These are phyloP conservation scores for Calidris pygmaea DNA, from an alignment of 2,113 vertebrate species.

Conservation along the genomic window DNA sequence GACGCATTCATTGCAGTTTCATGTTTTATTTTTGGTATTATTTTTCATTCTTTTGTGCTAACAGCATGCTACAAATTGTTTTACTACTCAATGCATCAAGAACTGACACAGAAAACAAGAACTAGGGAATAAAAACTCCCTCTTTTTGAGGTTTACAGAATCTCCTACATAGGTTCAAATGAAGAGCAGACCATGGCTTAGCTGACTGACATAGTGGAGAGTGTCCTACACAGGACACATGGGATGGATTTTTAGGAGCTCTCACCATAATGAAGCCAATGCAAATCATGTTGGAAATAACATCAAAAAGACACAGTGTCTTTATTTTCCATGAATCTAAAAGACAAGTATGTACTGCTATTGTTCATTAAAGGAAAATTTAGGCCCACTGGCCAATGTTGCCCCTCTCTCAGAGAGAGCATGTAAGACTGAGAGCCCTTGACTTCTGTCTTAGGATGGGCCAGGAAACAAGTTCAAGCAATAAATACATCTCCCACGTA, in stretches of 20 bases:
- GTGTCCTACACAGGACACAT: not conserved
- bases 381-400: not conserved
- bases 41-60: conserved; percentile 61
- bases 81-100: conserved; percentile 51
- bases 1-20: conserved; percentile 34
- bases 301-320: not conserved
- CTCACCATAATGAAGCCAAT: not conserved
- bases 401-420: not conserved
- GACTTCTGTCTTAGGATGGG: not conserved
- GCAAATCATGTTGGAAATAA: not conserved
- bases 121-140: not conserved
- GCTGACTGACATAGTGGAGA: not conserved
- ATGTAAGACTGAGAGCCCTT: not conserved
- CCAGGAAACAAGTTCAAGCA: not conserved
- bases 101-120: conserved; percentile 41
- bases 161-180: not conserved
- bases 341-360: not conserved
- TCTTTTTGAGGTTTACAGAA: not conserved
- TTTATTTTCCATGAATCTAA: not conserved
- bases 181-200: not conserved
- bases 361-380: not conserved
- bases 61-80: conserved; percentile 52
- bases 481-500: not conserved
- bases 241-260: not conserved
- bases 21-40: conserved; percentile 61